Conservation (phyloP, 2,888 invertebrate genomes). For the Ectropis crepuscularia region DNA sequence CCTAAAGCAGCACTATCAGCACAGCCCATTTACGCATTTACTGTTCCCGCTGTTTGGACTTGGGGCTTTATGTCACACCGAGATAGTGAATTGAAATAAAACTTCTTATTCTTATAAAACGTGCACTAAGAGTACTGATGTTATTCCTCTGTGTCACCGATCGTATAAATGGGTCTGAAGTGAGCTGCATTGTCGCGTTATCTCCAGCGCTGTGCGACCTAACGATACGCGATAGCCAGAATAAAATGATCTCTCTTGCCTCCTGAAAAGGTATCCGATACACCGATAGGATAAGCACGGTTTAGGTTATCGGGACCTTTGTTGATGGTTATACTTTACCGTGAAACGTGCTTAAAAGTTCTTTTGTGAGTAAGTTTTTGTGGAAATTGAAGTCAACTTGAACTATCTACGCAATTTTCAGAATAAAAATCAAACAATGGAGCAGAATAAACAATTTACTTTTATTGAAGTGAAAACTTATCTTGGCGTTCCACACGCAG, state of each 20-base stretch:
- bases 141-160: slow-evolving; percentile 39
- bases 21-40: too few species aligned
- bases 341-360: slow-evolving; percentile 23
- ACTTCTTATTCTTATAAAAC: too few species aligned
- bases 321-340: slow-evolving; percentile 28
- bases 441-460: too few species aligned
- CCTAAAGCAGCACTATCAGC: too few species aligned
- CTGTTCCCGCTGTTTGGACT: too few species aligned
- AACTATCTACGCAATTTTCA: too few species aligned
- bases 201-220: slow-evolving; percentile 50
- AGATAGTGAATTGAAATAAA: too few species aligned
- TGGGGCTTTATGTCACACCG: too few species aligned
- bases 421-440: too few species aligned
- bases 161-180: slow-evolving; percentile 71
- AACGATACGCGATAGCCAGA: slow-evolving; percentile 60
- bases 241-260: slow-evolving; percentile 61
- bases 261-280: slow-evolving; percentile 37
- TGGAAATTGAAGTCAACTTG: slow-evolving; percentile 1
- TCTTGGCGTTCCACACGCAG: too few species aligned
- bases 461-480: too few species aligned
- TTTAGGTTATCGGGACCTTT: slow-evolving; percentile 29
- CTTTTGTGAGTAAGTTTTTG: slow-evolving; percentile 23
- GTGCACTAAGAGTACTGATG: background rate
- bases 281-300: slow-evolving; percentile 17
- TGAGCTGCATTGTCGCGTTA: slow-evolving; percentile 74